Base-by-base conservation (phyloP, 2,113 vertebrate species). In the Electrona antarctica region DNA sequence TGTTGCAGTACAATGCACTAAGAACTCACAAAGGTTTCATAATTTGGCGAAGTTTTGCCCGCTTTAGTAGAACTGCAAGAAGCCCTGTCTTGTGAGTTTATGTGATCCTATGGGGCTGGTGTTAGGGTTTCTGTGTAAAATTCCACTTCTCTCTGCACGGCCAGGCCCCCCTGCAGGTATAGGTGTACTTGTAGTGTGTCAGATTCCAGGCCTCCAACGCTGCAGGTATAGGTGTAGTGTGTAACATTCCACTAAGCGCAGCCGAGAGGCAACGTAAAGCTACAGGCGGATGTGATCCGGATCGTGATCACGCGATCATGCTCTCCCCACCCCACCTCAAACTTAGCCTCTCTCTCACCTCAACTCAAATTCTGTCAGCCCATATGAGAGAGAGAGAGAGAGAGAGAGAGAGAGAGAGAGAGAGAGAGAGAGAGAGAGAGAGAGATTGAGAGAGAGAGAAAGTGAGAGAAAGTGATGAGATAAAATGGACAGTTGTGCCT, bases 201-300 rank as follows among this genome's bases (percentile, higher is more conserved):
- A 81, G 70, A 88, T 90, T 88, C 84, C 75, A 68, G 71, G 58
- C 62, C 14, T 72, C 57, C 69, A 47, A 21, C 50, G 79, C 87
- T 90, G 81, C 82, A 85, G 87, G 76, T 86, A 72, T 70, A 88
- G 85, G 82, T 84, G 87, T 88, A 88, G 78, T 86, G 82, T 90
- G 88, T 74, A 64, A 88, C 88, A 91, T 88, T 88, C 78, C 86
- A 85, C 78, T 45, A 6, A n/a, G 15, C 10, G 50, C 60, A n/a
- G 71, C 52, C 6, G 13, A 73, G n/a, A 76, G 15, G 51, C 71
- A 46, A 21, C 9, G 0, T 70, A 48, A 48, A 67, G 59, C 57
- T 57, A 56, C 9, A 1, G 66, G 60, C 49, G 5, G 65, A 21
- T 66, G 66, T n/a, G n/a, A n/a, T n/a, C n/a, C n/a, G n/a, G n/a